Evolutionary conservation across 37 sponge, comb jelly and placozoan species (phyloP).

Genomic region (Corticium candelabrum): DNA sequence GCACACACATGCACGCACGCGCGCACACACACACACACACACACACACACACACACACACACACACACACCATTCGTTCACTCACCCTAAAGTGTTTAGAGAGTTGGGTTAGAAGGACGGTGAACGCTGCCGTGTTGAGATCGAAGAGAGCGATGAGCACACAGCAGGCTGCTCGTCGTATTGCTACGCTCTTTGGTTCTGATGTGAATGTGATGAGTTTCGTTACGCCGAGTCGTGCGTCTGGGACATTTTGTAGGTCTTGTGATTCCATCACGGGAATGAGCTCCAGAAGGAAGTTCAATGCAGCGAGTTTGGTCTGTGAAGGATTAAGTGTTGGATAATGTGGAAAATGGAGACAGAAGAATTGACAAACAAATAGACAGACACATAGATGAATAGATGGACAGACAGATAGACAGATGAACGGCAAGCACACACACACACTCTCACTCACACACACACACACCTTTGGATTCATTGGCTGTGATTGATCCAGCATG

Average conservation of each 20-base stretch:
- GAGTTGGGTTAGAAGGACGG: conserved; percentile 30
- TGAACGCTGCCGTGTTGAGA: conserved; percentile 47
- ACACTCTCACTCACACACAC: too few relatives aligned
- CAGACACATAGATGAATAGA: too few relatives aligned
- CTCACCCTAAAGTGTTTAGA: conserved; percentile 50
- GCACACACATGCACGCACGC: too few relatives aligned
- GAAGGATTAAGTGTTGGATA: too few relatives aligned
- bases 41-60: too few relatives aligned
- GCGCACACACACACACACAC: too few relatives aligned
- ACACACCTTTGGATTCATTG: conserved; percentile 63
- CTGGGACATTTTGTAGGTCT: conserved; percentile 18
- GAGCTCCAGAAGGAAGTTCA: conserved; percentile 56
- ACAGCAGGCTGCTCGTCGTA: conserved; percentile 37
- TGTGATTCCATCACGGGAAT: conserved; percentile 45
- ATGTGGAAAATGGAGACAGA: too few relatives aligned
- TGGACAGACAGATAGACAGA: too few relatives aligned
- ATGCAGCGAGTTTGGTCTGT: conserved; percentile 54
- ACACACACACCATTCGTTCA: not conserved
- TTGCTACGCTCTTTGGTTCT: conserved; percentile 66
- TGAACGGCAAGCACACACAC: too few relatives aligned
- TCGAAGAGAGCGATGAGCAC: conserved; percentile 49
- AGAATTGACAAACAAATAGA: too few relatives aligned
- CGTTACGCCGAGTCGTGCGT: conserved; percentile 43
- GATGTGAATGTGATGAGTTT: conserved; percentile 39
- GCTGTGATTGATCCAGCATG: conserved; percentile 53